Evolutionary conservation across 2,113 vertebrate genomes (phyloP), one percentile per base, ranked within the genome.

Genomic region (Arenaria interpres): DNA sequence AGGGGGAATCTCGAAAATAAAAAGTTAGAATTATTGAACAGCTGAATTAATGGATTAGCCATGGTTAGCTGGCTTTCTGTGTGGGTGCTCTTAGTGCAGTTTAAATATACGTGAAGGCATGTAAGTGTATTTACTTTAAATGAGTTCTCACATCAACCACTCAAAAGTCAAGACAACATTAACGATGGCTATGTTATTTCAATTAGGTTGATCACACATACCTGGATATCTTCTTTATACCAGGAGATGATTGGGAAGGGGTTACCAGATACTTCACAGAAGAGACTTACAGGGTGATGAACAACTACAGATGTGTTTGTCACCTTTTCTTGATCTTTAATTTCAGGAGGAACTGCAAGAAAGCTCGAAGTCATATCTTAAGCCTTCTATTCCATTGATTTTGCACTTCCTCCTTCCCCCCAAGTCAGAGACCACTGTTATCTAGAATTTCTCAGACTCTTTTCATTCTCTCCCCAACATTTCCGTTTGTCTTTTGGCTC

Each of bases 201-300:
- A 41, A 1, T 76, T 19, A 74, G 32, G 53, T 75, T 85, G 85
- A 53, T 5, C 14, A 3, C 46, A 97, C 98, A 63, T 98, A 99
- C 99, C 98, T 98, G 98, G 66, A 89, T 75, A 35, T 98, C 98
- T 82, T 99, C 98, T 97, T 99, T 99, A 95, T 99, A 99, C 99
- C 99, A 99, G 57, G 96, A 99, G 89, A 99, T 98, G 68, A 98
- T 77, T 48, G 99, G 99, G 28, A 98, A 97, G 4, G 99, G 99
- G 63, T 97, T 98, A 87, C 99, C 99, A 89, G 98, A 98, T 72
- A 98, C 98, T 88, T 99, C 99, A 98, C 99, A 99, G 69, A 98
- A 84, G 93, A 99, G 98, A 95, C 64, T 99, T 91, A 98, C 94
- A 41, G 98, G 97, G 75, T 99, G 99, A 92, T 98, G 98, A 90